These are phyloP conservation scores for Pseudorasbora parva DNA, from an alignment of 2,113 vertebrate species.

Conservation along the genomic window DNA sequence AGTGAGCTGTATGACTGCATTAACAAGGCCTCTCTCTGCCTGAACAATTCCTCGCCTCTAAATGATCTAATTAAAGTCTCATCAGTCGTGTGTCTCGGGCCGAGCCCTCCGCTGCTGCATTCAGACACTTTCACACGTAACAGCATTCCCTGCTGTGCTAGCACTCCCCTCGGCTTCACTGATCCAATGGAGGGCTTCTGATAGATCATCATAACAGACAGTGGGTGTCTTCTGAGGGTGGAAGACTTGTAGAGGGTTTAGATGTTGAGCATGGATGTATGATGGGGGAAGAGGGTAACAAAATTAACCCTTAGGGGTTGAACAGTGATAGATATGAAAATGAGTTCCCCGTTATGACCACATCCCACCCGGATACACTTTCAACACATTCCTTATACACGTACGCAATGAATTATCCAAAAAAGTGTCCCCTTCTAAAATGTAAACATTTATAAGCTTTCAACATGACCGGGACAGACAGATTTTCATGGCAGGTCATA, in stretches of 20 bases:
- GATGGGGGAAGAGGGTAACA: background rate
- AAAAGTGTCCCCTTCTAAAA: background rate
- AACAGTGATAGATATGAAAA: slow-evolving; percentile 2
- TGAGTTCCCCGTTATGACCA: background rate
- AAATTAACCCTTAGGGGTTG: slow-evolving; percentile 11
- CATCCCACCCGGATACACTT: background rate
- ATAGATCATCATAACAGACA: slow-evolving; percentile 45
- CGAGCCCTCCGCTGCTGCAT: slow-evolving; percentile 44
- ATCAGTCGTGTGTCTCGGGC: slow-evolving; percentile 55
- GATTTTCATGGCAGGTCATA: slow-evolving; percentile 41
- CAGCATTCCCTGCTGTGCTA: slow-evolving; percentile 28
- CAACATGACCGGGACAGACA: slow-evolving; percentile 25
- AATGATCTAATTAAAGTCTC: slow-evolving; percentile 61
- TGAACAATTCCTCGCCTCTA: slow-evolving; percentile 58
- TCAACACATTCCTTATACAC: background rate
- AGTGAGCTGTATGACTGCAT: slow-evolving; percentile 52
- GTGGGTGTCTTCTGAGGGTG: slow-evolving; percentile 34
- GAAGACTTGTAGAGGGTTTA: slow-evolving; percentile 13
- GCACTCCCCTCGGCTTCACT: slow-evolving; percentile 17
- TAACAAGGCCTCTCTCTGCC: slow-evolving; percentile 55
- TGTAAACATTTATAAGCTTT: slow-evolving; percentile 8
- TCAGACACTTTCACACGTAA: slow-evolving; percentile 32
- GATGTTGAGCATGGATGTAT: background rate
- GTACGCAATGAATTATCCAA: too few relatives aligned
- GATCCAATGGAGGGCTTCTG: slow-evolving; percentile 38